phyloP scores from a whole-genome alignment of 2,113 vertebrate species.

The Pycnonotus jocosus region DNA sequence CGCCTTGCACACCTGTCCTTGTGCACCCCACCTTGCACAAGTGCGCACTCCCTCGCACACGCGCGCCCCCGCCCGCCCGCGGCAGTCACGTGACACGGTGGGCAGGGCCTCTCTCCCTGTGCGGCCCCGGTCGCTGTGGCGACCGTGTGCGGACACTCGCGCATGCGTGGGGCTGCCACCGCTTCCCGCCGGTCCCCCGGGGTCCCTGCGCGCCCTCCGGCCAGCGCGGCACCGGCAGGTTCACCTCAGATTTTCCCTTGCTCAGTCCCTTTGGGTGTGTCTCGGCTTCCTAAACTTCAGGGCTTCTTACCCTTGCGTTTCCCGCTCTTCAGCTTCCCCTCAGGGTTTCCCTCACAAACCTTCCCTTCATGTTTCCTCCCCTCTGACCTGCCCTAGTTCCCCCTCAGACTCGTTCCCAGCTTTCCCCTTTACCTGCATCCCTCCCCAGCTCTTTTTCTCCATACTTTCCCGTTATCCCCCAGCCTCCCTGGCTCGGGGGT shows the following conservation, averaged over 20 bases:
- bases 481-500: background rate
- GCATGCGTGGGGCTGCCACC: background rate
- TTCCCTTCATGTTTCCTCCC: background rate
- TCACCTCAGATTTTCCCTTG: background rate
- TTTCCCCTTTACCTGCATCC: background rate
- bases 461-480: background rate
- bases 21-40: background rate
- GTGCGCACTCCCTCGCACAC: background rate
- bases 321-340: background rate
- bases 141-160: background rate
- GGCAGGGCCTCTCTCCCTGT: background rate
- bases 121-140: background rate
- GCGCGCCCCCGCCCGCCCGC: too few relatives aligned
- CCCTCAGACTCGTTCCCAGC: background rate
- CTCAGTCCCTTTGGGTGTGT: rapidly evolving
- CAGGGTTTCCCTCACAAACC: rapidly evolving
- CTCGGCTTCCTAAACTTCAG: background rate
- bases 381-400: rapidly evolving
- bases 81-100: rapidly evolving
- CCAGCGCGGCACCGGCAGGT: rapidly evolving
- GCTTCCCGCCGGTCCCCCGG: background rate
- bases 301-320: background rate
- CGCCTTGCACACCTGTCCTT: background rate
- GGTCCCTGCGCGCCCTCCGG: too few relatives aligned
- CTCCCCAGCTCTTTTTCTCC: background rate